phyloP scores from a whole-genome alignment of 1,140 invertebrate genomes.

The Pectinophora gossypiella region DNA sequence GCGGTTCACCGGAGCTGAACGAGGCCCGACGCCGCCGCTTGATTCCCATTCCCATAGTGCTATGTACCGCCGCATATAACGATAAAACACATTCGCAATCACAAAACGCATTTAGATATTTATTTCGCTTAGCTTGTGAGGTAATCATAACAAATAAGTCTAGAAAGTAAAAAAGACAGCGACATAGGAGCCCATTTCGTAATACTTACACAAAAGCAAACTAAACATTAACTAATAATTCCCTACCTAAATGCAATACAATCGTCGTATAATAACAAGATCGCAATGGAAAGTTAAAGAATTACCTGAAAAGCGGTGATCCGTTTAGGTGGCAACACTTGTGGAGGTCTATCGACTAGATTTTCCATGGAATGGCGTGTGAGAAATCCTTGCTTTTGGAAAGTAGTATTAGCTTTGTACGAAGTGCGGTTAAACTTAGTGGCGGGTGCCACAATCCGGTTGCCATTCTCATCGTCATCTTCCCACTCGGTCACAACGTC shows the following conservation, averaged over 20 bases:
- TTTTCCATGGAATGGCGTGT: conserved; percentile 83
- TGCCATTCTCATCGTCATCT: conserved; percentile 77
- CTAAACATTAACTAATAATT: not conserved
- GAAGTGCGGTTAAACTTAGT: conserved; percentile 59
- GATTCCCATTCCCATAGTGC: conserved; percentile 30
- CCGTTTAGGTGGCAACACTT: conserved; percentile 59
- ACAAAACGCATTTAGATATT: conserved; percentile 30
- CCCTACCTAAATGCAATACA: not conserved
- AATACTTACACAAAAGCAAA: not conserved
- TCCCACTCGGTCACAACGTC: conserved; percentile 81
- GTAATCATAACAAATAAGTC: conserved; percentile 37
- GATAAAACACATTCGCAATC: conserved; percentile 31
- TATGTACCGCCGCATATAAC: not conserved
- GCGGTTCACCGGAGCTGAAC: conserved; percentile 68
- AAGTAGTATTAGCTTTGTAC: conserved; percentile 41
- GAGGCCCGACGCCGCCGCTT: conserved; percentile 37
- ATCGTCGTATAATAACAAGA: conserved; percentile 20
- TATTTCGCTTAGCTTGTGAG: conserved; percentile 33
- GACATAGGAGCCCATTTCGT: not conserved
- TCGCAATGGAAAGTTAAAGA: conserved; percentile 50
- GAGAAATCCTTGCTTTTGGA: conserved; percentile 61
- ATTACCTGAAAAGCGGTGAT: conserved; percentile 67
- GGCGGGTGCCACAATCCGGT: conserved; percentile 71
- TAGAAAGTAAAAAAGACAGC: conserved; percentile 59
- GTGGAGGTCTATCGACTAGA: conserved; percentile 73